Percentiles rank a stretch among this genome's conserved stretches.
phyloP scores from a whole-genome alignment of 2,797 vertebrate genomes.

The Apogon talboti region DNA sequence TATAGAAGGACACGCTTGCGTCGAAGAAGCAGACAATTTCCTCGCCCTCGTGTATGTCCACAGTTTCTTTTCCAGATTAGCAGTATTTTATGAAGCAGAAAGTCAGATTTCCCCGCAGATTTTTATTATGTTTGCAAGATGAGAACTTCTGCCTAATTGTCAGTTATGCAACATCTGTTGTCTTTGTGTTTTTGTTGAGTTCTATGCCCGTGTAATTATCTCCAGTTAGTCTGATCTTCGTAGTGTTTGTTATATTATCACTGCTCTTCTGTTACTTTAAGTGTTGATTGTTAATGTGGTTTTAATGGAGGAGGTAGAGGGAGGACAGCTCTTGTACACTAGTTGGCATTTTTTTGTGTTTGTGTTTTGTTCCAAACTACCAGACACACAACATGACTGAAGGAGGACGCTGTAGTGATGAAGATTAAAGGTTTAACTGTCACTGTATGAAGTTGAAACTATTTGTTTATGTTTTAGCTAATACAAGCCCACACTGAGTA shows the following conservation, averaged over 20 bases:
- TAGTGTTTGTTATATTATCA: slow-evolving; percentile 59
- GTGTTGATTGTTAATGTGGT: slow-evolving; percentile 54
- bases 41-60: slow-evolving; percentile 46
- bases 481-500: slow-evolving; percentile 28
- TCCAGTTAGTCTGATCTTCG: slow-evolving; percentile 37
- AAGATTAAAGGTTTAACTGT: slow-evolving; percentile 5
- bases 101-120: slow-evolving; percentile 48
- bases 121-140: slow-evolving; percentile 11
- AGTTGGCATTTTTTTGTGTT: background rate
- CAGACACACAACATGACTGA: slow-evolving; percentile 32
- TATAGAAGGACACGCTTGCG: background rate
- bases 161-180: slow-evolving; percentile 43
- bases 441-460: slow-evolving; percentile 31
- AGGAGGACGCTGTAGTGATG: background rate
- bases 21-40: background rate
- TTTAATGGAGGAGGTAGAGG: slow-evolving; percentile 29
- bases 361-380: slow-evolving; percentile 33
- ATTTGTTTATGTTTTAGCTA: slow-evolving; percentile 52
- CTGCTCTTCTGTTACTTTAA: slow-evolving; percentile 60
- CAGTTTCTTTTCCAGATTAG: slow-evolving; percentile 71
- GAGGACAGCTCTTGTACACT: slow-evolving; percentile 20
- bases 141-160: slow-evolving; percentile 35
- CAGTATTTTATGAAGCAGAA: slow-evolving; percentile 77
- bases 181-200: slow-evolving; percentile 58
- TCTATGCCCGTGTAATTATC: slow-evolving; percentile 48